Conservation (phyloP, 2,888 invertebrate species). For the Kryphioiulus occultus region DNA sequence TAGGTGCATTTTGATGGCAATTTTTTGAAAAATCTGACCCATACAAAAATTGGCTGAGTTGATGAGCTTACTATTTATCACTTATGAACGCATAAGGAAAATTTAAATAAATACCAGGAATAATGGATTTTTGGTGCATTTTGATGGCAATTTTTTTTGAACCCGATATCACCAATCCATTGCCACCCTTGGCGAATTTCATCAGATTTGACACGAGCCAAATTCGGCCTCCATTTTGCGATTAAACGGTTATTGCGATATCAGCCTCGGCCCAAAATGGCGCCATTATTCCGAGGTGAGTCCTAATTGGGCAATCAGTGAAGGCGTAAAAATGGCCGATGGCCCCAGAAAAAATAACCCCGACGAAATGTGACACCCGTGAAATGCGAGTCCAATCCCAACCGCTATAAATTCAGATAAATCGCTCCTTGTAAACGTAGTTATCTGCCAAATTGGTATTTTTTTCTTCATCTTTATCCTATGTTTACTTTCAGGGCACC, state of each 20-base stretch:
- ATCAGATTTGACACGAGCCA: not conserved
- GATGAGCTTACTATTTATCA: too few relatives aligned
- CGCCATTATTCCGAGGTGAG: not conserved
- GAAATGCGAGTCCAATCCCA: not conserved
- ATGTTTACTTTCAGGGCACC: not conserved
- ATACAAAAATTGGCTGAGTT: too few relatives aligned
- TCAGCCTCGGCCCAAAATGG: not conserved
- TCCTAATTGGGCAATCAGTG: not conserved
- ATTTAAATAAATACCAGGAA: too few relatives aligned
- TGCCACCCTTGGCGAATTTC: too few relatives aligned
- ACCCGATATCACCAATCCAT: too few relatives aligned
- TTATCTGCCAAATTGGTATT: not conserved
- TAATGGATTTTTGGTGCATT: too few relatives aligned
- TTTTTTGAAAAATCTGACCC: too few relatives aligned
- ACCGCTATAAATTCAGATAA: not conserved
- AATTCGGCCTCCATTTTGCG: not conserved
- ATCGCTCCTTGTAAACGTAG: not conserved
- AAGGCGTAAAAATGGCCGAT: not conserved
- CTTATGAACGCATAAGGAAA: too few relatives aligned
- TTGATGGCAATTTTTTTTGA: too few relatives aligned
- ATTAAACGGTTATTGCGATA: not conserved
- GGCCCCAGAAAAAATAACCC: not conserved
- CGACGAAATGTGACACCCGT: not conserved
- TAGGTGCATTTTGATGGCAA: too few relatives aligned
- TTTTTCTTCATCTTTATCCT: not conserved